Evolutionary conservation across 2,797 vertebrate species (phyloP).

Genomic region (Enteromius fasciolatus): DNA sequence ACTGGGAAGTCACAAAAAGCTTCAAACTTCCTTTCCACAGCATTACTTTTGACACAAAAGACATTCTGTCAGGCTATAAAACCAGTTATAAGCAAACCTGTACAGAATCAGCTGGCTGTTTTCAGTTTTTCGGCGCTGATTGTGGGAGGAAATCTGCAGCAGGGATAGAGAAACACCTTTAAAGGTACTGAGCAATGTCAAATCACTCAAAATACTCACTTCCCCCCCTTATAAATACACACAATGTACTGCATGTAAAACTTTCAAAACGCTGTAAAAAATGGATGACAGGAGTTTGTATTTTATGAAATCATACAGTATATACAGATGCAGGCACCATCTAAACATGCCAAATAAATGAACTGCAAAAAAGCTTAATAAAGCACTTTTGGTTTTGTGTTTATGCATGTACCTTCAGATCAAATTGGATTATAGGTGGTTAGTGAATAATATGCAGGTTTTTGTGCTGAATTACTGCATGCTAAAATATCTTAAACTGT

Average conservation of each 20-base stretch:
- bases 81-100: not conserved
- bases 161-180: not conserved
- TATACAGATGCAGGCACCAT: not conserved
- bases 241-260: not conserved
- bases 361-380: not conserved
- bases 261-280: not conserved
- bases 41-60: constrained; percentile 9
- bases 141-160: not conserved
- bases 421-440: not conserved
- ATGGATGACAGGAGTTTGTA: not conserved
- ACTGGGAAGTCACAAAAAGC: not conserved
- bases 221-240: not conserved
- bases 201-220: constrained; percentile 10
- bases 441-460: not conserved
- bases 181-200: not conserved
- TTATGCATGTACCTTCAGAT: not conserved
- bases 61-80: not conserved
- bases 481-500: not conserved
- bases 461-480: not conserved
- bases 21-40: constrained; percentile 10
- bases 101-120: not conserved
- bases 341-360: not conserved
- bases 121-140: not conserved
- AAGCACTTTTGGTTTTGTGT: too few relatives aligned
- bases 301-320: not conserved